These are phyloP conservation scores for Agriopis aurantiaria DNA, from an alignment of 2,888 invertebrate species.

Conservation along the genomic window DNA sequence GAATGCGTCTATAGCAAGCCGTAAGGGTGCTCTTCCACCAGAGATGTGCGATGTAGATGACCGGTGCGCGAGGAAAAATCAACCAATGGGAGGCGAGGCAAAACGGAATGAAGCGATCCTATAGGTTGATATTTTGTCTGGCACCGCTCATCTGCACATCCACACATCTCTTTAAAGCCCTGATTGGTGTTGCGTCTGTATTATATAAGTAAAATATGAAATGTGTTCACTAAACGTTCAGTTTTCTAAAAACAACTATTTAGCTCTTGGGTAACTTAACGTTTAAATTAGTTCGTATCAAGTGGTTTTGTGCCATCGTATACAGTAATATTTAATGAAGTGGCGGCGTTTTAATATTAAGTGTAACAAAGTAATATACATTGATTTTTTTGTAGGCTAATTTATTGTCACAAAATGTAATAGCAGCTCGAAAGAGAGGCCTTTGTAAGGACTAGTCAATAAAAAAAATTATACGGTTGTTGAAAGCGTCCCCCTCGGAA, in stretches of 20 bases:
- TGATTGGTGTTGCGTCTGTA: slow-evolving; percentile 1
- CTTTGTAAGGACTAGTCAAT: slow-evolving; percentile 14
- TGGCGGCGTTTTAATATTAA: neutral
- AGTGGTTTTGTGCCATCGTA: slow-evolving; percentile 14
- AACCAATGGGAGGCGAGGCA: too few relatives aligned
- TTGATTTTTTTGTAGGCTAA: neutral
- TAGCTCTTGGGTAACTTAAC: neutral
- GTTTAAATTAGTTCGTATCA: slow-evolving; percentile 9
- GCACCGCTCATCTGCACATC: too few relatives aligned
- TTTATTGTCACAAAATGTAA: slow-evolving; percentile 10
- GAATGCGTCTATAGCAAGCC: neutral
- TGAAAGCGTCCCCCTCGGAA: neutral
- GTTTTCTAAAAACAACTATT: slow-evolving; percentile 4
- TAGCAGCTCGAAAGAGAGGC: slow-evolving; percentile 8
- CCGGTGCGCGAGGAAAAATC: too few relatives aligned
- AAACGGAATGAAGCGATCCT: too few relatives aligned
- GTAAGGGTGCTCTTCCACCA: neutral
- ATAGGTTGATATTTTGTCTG: too few relatives aligned
- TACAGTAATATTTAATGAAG: neutral
- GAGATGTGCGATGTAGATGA: too few relatives aligned
- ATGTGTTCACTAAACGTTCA: slow-evolving; percentile 4
- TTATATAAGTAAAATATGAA: slow-evolving; percentile 4
- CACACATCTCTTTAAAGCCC: too few relatives aligned
- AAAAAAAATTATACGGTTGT: neutral
- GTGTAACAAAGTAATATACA: neutral